phyloP scores from a whole-genome alignment of 2,888 invertebrate species.

The Altica lythri region DNA sequence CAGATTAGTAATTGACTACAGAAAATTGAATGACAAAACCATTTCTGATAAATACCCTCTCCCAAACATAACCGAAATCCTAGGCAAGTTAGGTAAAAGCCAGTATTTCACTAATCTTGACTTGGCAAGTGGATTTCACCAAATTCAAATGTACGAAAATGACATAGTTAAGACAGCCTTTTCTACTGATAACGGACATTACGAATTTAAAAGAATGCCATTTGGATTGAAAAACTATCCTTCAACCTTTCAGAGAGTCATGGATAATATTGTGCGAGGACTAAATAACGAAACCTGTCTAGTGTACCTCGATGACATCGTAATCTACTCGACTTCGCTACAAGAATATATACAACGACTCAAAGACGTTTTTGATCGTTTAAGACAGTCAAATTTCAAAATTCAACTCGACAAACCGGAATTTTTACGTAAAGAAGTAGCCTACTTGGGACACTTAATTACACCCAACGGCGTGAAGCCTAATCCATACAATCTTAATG shows the following conservation, averaged over 20 bases:
- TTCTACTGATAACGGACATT: slow-evolving; percentile 39
- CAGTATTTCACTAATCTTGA: slow-evolving; percentile 42
- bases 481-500: slow-evolving; percentile 34
- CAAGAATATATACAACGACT: slow-evolving; percentile 42
- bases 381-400: slow-evolving; percentile 32
- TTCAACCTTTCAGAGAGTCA: slow-evolving; percentile 41
- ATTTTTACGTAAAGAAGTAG: slow-evolving; percentile 28
- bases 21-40: slow-evolving; percentile 29
- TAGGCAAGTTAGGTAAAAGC: slow-evolving; percentile 45
- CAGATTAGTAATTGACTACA: slow-evolving; percentile 33
- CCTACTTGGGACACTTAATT: slow-evolving; percentile 31
- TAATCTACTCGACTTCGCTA: slow-evolving; percentile 42
- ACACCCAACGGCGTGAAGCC: slow-evolving; percentile 30
- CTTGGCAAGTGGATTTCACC: slow-evolving; percentile 41
- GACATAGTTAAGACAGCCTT: slow-evolving; percentile 43
- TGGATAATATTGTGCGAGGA: slow-evolving; percentile 41
- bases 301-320: slow-evolving; percentile 47
- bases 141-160: slow-evolving; percentile 38
- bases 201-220: slow-evolving; percentile 43
- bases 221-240: slow-evolving; percentile 42
- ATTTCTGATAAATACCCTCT: slow-evolving; percentile 45
- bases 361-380: slow-evolving; percentile 36
- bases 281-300: slow-evolving; percentile 37
- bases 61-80: slow-evolving; percentile 45
- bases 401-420: slow-evolving; percentile 34